Base-by-base conservation (phyloP, 2,888 invertebrate genomes). In the Marronus borbonicus region DNA sequence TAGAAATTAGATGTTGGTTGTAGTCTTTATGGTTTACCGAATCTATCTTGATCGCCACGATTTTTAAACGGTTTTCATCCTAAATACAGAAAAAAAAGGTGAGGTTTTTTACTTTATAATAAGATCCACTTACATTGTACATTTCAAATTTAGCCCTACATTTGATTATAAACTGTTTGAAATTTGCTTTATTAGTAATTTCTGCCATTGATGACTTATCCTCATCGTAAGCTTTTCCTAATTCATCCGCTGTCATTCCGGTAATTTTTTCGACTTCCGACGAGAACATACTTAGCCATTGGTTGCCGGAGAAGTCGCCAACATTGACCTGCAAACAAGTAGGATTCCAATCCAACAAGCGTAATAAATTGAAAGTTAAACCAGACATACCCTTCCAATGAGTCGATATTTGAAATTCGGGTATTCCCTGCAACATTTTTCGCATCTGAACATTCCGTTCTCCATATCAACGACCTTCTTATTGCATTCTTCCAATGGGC, bases 391-490 rank as follows among this genome's bases (percentile, higher is more conserved):
- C 85, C 91, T 91, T 31, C 96, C 88, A 76, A 99, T 90, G 81
- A 98, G 89, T 62, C 98, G 92, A 89, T 96, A 97, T 85, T 96
- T 96, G 88, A 93, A 98, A 83, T 94, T 94, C 0, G 95, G 93
- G 86, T 92, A 96, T 81, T 96, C 96, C 76, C 93, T 90, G 85
- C 94, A 93, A 87, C 99, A 99, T 88, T 99, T 99, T 88, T 99
- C 99, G 88, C 99, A 99, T 75, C 97, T 91, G 89, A 93, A 99
- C 86, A 94, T 91, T 0, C 96, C 97, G 85, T 97, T 97, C 81
- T 94, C 94, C 85, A 94, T 92, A 87, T 98, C 98, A 8, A 97
- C 90, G 0, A 98, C 91, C 89, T 99, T 99, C 89, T 99, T 99
- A 87, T 98, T 98, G 89, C 99, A 99, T 74, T 93, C 93, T 1